Percentiles rank a stretch among this genome's conserved stretches.
phyloP scores from a whole-genome alignment of 2,113 vertebrate genomes.

The Tragelaphus buxtoni region DNA sequence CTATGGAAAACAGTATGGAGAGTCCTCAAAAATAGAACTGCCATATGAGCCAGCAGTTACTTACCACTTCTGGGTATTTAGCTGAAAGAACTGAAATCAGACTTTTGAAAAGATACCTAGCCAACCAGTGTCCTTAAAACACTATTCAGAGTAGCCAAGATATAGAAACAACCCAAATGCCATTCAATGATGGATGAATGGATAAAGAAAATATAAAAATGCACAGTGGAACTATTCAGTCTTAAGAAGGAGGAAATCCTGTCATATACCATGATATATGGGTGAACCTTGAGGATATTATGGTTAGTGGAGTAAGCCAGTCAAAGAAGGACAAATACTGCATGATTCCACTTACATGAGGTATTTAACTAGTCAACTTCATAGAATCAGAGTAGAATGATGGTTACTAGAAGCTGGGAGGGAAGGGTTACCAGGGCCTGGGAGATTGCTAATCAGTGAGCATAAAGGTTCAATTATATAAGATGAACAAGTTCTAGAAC shows the following conservation, averaged over 20 bases:
- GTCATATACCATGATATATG: neutral
- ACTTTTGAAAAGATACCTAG: neutral
- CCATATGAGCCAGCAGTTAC: neutral
- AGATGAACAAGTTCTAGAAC: neutral
- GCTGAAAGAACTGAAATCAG: neutral
- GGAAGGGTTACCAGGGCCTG: neutral
- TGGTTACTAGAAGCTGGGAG: neutral
- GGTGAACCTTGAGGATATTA: neutral
- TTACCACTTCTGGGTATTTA: neutral
- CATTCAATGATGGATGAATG: neutral
- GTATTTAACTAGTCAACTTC: neutral
- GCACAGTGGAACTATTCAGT: neutral
- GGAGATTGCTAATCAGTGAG: neutral
- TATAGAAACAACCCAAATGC: neutral
- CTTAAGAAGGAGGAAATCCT: neutral
- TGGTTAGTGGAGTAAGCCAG: neutral
- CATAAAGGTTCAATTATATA: neutral
- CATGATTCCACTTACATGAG: neutral
- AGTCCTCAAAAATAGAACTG: neutral
- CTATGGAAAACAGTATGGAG: neutral
- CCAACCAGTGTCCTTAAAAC: neutral
- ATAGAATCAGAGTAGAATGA: neutral
- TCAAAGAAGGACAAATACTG: neutral
- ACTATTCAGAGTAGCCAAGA: neutral
- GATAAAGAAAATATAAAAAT: neutral